These are phyloP conservation scores for Tiliacea citrago DNA, from an alignment of 2,888 invertebrate genomes.

Conservation along the genomic window DNA sequence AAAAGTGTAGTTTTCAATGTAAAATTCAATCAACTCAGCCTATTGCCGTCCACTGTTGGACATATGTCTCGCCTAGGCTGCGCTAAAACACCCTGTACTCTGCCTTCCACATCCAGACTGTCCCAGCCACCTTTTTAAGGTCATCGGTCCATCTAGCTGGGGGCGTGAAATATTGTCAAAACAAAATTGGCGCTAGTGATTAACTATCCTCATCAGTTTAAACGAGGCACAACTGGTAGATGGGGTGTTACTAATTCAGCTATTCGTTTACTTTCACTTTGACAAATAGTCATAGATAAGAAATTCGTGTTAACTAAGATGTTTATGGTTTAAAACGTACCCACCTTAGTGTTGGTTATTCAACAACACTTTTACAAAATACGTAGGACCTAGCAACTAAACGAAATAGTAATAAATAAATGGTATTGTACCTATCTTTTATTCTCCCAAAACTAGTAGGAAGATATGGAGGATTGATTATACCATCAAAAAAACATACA, in stretches of 20 bases:
- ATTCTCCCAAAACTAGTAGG: neutral
- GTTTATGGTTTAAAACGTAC: constrained; percentile 75
- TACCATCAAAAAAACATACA: neutral
- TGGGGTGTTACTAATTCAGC: constrained; percentile 78
- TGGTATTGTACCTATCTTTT: neutral
- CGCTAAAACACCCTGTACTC: neutral
- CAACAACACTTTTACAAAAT: neutral
- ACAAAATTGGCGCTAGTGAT: constrained; percentile 32
- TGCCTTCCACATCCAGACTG: neutral
- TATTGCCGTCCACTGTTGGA: neutral
- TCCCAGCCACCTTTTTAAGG: neutral
- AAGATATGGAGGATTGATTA: neutral
- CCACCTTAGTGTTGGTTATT: constrained; percentile 18
- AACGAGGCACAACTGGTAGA: constrained; percentile 66
- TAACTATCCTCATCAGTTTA: constrained; percentile 19
- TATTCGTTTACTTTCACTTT: constrained; percentile 83
- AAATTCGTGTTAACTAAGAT: constrained; percentile 83
- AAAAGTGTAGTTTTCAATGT: too few relatives aligned
- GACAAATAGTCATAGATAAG: constrained; percentile 85
- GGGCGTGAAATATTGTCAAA: neutral
- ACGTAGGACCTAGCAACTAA: neutral
- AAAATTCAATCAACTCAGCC: neutral
- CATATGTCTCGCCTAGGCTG: too few relatives aligned
- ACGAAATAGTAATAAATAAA: too few relatives aligned
- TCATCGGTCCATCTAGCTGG: too few relatives aligned